Base-by-base conservation (phyloP, 2,797 vertebrate species). In the Xenops minutus region DNA sequence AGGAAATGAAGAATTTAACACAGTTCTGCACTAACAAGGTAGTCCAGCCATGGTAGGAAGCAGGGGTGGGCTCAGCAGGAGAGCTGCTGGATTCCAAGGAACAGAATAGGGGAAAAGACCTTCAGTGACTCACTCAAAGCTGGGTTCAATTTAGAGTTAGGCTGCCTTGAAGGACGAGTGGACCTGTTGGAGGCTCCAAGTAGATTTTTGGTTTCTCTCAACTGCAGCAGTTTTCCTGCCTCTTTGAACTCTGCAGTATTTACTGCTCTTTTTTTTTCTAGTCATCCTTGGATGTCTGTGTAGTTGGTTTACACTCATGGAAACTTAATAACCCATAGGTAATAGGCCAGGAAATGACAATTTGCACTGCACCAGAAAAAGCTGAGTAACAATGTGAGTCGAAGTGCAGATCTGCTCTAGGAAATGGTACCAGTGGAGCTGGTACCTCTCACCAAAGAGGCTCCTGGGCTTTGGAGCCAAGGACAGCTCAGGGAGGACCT, bases 321-420 rank as follows among this genome's bases (percentile, higher is more conserved):
- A 63, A 88, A 86, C 44, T 29, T 41, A 34, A 48, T 72, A 88
- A 73, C 36, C 3, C 37, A 4, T 0, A 54, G 52, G 80, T 83
- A 90, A 72, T 27, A 59, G 87, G 85, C n/a, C 89, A 93, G 81
- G 87, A 89, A 89, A 75, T 80, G 21, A 24, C 12, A 32, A 11
- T 23, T 52, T 39, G 23, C 7, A 0, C 67, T 30, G n/a, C n/a
- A 39, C 6, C 5, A 48, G 67, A 75, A 75, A 63, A 82, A 68
- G 44, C 26, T 1, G 1, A 36, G 27, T 3, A 12, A 19, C 36
- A 52, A 36, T 14, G n/a, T 2, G 6, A 22, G 19, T 17, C 6
- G 6, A 30, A 76, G 51, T 1, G 27, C 7, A 7, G 66, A 21
- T 74, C 44, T 84, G 69, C 77, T 83, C 22, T 37, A 63, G 51